Evolutionary conservation across 2,797 vertebrate genomes (phyloP).

Genomic region (Typhlichthys eigenmanni): DNA sequence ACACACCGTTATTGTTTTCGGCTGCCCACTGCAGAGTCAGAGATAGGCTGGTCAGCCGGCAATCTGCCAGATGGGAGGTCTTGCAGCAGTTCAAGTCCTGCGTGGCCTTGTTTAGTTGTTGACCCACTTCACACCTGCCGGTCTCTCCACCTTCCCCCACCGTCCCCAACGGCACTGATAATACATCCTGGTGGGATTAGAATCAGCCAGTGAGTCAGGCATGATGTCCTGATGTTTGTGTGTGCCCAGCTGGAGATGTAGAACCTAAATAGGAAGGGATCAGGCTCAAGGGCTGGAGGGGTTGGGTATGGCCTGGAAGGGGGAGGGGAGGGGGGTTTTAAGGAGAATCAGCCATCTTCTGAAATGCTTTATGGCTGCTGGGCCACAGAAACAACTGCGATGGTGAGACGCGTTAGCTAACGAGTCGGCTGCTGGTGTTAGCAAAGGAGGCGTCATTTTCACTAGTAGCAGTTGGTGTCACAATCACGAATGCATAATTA

Average conservation of each 20-base stretch:
- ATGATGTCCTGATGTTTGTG: slow-evolving; percentile 15
- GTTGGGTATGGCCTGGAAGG: background rate
- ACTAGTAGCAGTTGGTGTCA: slow-evolving; percentile 27
- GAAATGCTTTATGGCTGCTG: background rate
- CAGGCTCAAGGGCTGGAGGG: slow-evolving; percentile 12
- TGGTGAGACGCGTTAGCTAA: background rate
- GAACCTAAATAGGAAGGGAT: slow-evolving; percentile 10
- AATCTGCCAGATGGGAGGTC: slow-evolving; percentile 65
- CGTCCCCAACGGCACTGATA: no score
- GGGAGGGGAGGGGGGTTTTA: no score
- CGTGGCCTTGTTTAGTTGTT: slow-evolving; percentile 61
- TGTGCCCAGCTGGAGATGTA: slow-evolving; percentile 9
- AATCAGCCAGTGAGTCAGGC: slow-evolving; percentile 7
- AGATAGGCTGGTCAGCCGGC: background rate
- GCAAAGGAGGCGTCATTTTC: slow-evolving; percentile 9
- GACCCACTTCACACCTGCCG: slow-evolving; percentile 62
- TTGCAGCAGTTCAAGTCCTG: slow-evolving; percentile 53
- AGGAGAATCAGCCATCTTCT: background rate
- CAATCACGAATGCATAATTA: slow-evolving; percentile 42
- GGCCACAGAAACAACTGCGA: slow-evolving; percentile 3
- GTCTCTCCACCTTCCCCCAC: slow-evolving; percentile 21
- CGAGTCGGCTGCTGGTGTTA: background rate
- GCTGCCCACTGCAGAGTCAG: slow-evolving; percentile 22
- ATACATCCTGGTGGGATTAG: slow-evolving; percentile 58
- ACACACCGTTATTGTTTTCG: background rate